Conservation (phyloP, 2,113 vertebrate species). For the Thinocorus orbignyianus region DNA sequence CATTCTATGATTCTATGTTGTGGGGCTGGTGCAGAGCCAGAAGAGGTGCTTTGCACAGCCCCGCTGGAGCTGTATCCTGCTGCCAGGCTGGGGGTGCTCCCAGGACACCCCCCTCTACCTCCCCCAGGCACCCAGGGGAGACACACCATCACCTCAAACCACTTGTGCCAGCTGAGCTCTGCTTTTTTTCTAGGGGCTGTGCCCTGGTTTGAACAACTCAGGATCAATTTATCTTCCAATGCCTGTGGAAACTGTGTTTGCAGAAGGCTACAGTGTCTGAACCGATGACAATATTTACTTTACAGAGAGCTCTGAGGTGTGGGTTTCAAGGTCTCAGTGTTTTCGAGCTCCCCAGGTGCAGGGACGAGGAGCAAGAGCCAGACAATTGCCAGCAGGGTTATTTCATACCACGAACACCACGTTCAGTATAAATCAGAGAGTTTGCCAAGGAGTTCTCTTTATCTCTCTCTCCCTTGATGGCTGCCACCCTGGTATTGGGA, state of each 20-base stretch:
- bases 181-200: neutral
- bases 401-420: neutral
- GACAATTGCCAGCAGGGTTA: neutral
- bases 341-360: neutral
- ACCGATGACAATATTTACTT: neutral
- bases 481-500: neutral
- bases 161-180: neutral
- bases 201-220: neutral
- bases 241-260: neutral
- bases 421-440: neutral
- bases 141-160: rapidly evolving
- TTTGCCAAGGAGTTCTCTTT: neutral
- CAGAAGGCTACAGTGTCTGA: neutral
- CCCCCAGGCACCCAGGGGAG: no score
- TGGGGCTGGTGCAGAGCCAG: neutral
- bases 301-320: neutral
- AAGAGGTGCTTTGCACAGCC: neutral
- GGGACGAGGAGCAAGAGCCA: neutral
- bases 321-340: neutral
- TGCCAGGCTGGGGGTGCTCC: neutral
- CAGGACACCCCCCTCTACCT: neutral
- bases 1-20: no score
- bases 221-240: neutral
- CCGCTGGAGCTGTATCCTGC: rapidly evolving
- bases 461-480: neutral